Base-by-base conservation (phyloP, 2,888 invertebrate genomes). In the Agonopterix subpropinquella region DNA sequence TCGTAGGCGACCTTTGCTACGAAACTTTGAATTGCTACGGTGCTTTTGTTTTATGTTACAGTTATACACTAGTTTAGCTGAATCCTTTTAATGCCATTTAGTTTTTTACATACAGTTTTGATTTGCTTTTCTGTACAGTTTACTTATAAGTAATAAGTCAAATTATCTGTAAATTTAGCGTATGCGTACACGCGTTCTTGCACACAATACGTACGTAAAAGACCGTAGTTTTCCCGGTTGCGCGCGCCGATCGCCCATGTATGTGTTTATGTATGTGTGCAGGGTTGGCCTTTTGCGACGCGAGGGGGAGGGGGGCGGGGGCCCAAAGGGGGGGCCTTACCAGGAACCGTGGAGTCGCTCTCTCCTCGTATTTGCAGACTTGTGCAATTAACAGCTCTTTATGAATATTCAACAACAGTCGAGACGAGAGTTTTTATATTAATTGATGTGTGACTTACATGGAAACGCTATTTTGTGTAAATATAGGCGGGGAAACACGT, bases 311-410 rank as follows among this genome's bases (percentile, higher is more conserved):
- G 28, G 4, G 28, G 28, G 28, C 28, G 7, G 1, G 28, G 28
- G 28, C 28, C 28, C 28, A 28, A 28, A 28, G 61, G 65, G 64
- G 66, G 64, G 62, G 61, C 63, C 66, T 72, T 73, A 71, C 72
- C 67, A 77, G 76, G 80, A 80, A 77, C 73, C 68, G 69, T 73
- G 57, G 78, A 80, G 78, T 77, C 80, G 73, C 77, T 80, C 82
- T 80, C 80, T 62, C 72, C 63, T 61, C 64, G 79, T 86, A 86
- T 86, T 86, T 86, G 81, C 81, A 73, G 76, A 82, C 80, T 86
- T 84, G 86, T 84, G 86, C 86, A 86, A 86, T 86, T 86, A 86
- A 84, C 86, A 84, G 81, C 78, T 81, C 83, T 85, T 85, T 85
- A 86, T 86, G 82, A 86, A 86, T 87, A 86, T 87, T 86, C 84